Evolutionary conservation across 1,140 invertebrate genomes (phyloP).

Genomic region (Notospermus geniculatus): DNA sequence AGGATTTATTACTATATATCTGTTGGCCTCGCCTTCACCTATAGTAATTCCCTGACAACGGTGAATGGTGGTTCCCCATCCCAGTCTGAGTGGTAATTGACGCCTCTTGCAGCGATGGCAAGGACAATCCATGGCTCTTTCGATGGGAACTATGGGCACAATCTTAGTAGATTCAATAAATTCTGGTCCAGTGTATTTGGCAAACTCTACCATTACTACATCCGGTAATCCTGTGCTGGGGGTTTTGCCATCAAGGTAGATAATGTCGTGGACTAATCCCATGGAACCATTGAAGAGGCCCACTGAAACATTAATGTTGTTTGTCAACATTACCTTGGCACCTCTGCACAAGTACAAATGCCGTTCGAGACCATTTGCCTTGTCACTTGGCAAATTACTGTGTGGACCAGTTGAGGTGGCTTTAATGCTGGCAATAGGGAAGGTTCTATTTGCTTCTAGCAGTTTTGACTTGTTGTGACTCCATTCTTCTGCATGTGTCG

Average conservation of each 20-base stretch:
- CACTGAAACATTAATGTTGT: neutral
- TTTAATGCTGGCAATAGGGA: neutral
- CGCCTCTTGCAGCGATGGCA: slow-evolving; percentile 22
- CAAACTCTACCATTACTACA: slow-evolving; percentile 1
- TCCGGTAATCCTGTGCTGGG: neutral
- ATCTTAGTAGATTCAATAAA: neutral
- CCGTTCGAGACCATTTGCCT: neutral
- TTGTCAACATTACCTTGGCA: slow-evolving; percentile 5
- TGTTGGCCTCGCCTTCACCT: slow-evolving; percentile 17
- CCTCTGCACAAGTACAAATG: neutral
- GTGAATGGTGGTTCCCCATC: slow-evolving; percentile 29
- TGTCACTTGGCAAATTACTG: neutral
- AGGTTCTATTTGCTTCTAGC: neutral
- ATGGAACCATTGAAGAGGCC: slow-evolving; percentile 1
- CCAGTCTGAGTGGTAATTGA: slow-evolving; percentile 25
- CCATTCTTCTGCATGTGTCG: slow-evolving; percentile 4
- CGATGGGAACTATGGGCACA: neutral
- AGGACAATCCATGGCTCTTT: neutral
- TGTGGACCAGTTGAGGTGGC: neutral
- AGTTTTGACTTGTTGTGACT: neutral
- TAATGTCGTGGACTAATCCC: neutral
- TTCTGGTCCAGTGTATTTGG: slow-evolving; percentile 5
- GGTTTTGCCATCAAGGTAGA: neutral
- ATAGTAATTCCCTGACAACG: slow-evolving; percentile 31
- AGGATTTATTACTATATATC: slow-evolving; percentile 26